Evolutionary conservation across 2,113 vertebrate genomes (phyloP).

Genomic region (Heterotis niloticus): DNA sequence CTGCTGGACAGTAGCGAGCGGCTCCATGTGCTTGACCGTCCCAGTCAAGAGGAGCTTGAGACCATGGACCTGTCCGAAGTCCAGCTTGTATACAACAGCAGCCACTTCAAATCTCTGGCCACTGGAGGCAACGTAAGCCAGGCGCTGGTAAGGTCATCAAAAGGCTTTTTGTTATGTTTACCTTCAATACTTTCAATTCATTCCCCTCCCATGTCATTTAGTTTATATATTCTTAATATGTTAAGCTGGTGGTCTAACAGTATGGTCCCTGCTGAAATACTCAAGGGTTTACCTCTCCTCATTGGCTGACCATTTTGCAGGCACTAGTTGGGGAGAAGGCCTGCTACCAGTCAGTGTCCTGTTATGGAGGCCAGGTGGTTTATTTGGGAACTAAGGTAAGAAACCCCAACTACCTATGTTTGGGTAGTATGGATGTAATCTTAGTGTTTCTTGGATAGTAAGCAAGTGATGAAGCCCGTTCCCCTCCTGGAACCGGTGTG

Average conservation of each 20-base stretch:
- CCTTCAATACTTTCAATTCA: not conserved
- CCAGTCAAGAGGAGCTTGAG: constrained; percentile 89
- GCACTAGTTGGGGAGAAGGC: constrained; percentile 94
- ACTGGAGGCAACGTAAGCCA: constrained; percentile 96
- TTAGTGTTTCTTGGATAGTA: too few species aligned
- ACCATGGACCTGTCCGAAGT: constrained; percentile 86
- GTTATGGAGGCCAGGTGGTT: constrained; percentile 86
- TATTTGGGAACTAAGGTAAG: constrained; percentile 93
- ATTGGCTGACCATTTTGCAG: constrained; percentile 53
- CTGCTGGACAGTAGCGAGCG: constrained; percentile 92
- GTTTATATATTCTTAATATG: too few species aligned
- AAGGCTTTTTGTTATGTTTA: not conserved
- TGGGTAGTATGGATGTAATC: too few species aligned
- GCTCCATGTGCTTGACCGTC: constrained; percentile 85
- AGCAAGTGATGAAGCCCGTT: too few species aligned
- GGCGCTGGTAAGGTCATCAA: constrained; percentile 75
- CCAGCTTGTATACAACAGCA: constrained; percentile 93
- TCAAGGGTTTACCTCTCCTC: too few species aligned
- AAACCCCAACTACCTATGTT: too few species aligned
- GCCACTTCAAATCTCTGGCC: constrained; percentile 95
- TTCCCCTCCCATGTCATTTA: not conserved
- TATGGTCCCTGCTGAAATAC: too few species aligned
- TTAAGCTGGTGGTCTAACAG: too few species aligned
- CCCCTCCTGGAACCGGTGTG: not conserved
- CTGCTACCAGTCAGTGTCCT: constrained; percentile 93